Evolutionary conservation across 1,140 invertebrate genomes (phyloP), one percentile per base, ranked within the genome.

Genomic region (Drosophila virilis): DNA sequence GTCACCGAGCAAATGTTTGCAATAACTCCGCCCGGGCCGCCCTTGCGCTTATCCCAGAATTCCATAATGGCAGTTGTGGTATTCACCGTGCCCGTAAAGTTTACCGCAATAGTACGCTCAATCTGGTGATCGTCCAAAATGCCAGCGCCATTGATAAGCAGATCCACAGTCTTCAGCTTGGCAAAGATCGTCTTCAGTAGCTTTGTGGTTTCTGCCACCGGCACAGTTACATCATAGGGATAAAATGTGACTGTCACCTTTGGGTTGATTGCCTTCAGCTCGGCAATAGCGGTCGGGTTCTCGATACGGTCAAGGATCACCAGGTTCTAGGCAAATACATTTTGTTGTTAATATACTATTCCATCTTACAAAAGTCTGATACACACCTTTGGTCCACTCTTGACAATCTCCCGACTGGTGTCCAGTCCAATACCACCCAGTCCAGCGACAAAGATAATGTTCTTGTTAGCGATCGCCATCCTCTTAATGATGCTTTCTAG

Each of bases 1-100:
- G 93, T 91, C 66, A 95, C 93, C 4, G 95, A 95, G 10, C 94
- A 93, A 32, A 95, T 89, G 69, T 96, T 96, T 10, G 95, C 93
- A 38, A 96, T 93, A 3, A 94, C 93, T 22, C 94, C 95, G 52
- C 95, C 95, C 10, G 92, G 92, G 0, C 94, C 94, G n/a, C 93
- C 93, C 67, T 94, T 94, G 38, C 94, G 93, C 78, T 92, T 94
- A 28, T 94, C 93, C 94, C 95, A 94, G 60, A 86, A 89, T 10
- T 88, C 78, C 74, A 92, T 28, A 1, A 89, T 90, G 54, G 82
- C 86, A 0, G 90, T 77, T 4, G 86, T 92, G 22, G 91, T 92
- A 17, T 91, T 82, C 7, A 92, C 90, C 51, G 91, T 42, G 0
- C 91, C 91, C 2, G 90, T 79, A 38, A 91, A 92, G 43, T 92